These are phyloP conservation scores for Gavia stellata DNA, from an alignment of 2,113 vertebrate species.

Conservation along the genomic window DNA sequence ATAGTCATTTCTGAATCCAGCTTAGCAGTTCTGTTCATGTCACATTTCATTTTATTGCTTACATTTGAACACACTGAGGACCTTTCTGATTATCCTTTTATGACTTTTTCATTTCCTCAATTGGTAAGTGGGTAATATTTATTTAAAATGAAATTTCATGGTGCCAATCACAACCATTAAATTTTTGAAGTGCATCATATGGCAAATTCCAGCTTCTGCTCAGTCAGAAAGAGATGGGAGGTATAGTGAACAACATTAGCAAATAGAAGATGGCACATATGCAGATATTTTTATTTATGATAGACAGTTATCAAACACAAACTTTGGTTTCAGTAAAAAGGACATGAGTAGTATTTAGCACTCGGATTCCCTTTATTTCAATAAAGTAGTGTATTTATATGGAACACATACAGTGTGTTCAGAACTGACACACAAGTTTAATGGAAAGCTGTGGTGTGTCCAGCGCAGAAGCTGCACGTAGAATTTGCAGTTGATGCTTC, in stretches of 20 bases:
- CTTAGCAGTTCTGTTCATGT: conserved; percentile 9
- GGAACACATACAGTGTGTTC: background rate
- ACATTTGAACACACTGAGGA: background rate
- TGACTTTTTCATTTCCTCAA: conserved; percentile 1
- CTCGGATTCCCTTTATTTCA: background rate
- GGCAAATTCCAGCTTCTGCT: conserved; percentile 1
- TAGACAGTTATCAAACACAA: background rate
- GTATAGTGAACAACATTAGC: background rate
- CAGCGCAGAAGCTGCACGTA: rapidly evolving
- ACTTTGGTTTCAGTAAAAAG: background rate
- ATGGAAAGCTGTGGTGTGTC: background rate
- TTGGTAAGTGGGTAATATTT: conserved; percentile 9
- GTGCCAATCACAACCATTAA: background rate
- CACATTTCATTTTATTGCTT: conserved; percentile 27
- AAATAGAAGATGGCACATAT: background rate
- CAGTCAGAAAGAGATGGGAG: background rate
- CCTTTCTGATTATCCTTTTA: conserved; percentile 40
- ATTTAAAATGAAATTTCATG: conserved; percentile 43
- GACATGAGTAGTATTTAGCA: background rate
- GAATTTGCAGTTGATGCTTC: background rate
- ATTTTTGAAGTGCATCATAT: background rate
- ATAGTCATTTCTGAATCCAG: conserved; percentile 4
- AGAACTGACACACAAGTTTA: background rate
- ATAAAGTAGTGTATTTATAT: background rate
- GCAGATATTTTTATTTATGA: background rate